Conservation (phyloP, 2,888 invertebrate species). For the Lepidonotus clava region DNA sequence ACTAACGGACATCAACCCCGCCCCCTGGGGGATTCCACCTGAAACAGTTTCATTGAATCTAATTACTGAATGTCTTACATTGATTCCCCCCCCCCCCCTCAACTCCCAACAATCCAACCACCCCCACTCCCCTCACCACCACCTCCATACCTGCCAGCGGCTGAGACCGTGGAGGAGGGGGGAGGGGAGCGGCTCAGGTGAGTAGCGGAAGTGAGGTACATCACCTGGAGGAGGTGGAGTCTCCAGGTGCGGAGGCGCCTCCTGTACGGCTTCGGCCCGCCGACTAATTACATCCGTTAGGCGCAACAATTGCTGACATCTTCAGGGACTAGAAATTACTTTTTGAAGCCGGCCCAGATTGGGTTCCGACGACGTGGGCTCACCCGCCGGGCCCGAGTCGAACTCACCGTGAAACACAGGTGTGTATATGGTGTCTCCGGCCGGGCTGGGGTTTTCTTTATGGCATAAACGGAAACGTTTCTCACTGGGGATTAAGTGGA, state of each 20-base stretch:
- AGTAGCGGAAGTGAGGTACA: neutral
- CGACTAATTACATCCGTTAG: conserved; percentile 44
- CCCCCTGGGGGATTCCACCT: neutral
- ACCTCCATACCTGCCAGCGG: neutral
- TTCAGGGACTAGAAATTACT: conserved; percentile 17
- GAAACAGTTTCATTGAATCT: no score
- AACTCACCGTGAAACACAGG: conserved; percentile 42
- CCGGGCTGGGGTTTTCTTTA: neutral
- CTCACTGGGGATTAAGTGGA: no score
- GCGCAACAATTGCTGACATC: conserved; percentile 30
- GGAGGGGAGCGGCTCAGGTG: conserved; percentile 18
- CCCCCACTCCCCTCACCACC: conserved; percentile 9
- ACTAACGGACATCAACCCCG: no score
- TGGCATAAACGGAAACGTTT: no score
- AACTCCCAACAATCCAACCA: no score
- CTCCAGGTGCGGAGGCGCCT: neutral
- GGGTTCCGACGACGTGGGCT: neutral
- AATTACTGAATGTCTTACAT: conserved; percentile 21
- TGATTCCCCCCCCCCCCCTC: no score
- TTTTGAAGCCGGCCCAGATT: conserved; percentile 32
- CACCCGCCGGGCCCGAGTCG: no score
- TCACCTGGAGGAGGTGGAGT: conserved; percentile 24
- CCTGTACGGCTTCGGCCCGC: conserved; percentile 32
- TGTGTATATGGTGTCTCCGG: neutral
- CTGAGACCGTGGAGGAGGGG: neutral